Conservation (phyloP, 1,140 invertebrate genomes). For the Gryon sp. region DNA sequence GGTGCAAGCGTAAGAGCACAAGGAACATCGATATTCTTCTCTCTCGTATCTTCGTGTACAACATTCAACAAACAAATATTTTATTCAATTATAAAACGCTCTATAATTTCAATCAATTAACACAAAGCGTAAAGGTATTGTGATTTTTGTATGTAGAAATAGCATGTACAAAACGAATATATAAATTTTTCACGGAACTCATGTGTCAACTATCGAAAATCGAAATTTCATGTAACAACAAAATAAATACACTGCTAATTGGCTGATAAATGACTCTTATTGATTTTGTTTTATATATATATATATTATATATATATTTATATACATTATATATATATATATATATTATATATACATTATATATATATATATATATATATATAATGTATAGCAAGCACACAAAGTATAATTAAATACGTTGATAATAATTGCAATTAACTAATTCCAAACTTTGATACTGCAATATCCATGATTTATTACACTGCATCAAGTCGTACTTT, state of each 20-base stretch:
- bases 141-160: too few species aligned
- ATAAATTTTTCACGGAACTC: not conserved
- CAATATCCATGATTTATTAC: too few species aligned
- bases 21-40: constrained; percentile 80
- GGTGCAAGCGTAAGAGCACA: constrained; percentile 81
- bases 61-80: constrained; percentile 5
- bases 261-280: constrained; percentile 15
- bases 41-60: constrained; percentile 81
- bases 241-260: constrained; percentile 26
- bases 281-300: constrained; percentile 13
- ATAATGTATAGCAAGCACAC: too few species aligned
- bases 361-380: too few species aligned
- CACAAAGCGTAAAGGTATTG: too few species aligned
- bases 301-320: too few species aligned
- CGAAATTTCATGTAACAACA: not conserved
- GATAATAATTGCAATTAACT: constrained; percentile 12
- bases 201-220: constrained; percentile 21
- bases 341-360: too few species aligned
- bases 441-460: constrained; percentile 5
- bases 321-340: too few species aligned
- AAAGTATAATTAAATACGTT: constrained; percentile 9
- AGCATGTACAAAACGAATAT: too few species aligned
- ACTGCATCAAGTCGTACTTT: too few species aligned
- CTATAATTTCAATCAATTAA: constrained; percentile 14
- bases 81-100: constrained; percentile 30